phyloP scores from a whole-genome alignment of 2,888 invertebrate species.

The Ephialtes manifestator region DNA sequence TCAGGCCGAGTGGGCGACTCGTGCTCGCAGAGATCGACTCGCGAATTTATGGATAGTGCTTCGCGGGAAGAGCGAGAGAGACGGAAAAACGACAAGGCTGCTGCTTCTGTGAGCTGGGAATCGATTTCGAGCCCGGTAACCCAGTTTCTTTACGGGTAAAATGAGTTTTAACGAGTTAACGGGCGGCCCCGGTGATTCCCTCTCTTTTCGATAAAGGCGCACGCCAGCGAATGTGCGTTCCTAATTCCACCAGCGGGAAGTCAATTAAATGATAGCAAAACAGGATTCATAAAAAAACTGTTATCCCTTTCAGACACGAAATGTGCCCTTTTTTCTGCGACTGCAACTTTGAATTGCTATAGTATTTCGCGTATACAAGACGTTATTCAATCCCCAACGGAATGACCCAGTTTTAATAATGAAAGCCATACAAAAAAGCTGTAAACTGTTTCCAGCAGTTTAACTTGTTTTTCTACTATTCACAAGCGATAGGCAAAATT shows the following conservation, averaged over 20 bases:
- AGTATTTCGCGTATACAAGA: background rate
- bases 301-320: slow-evolving; percentile 34
- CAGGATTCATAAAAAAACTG: background rate
- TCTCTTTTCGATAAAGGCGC: slow-evolving; percentile 33
- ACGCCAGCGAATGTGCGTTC: slow-evolving; percentile 27
- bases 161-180: slow-evolving; percentile 68
- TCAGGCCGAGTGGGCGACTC: slow-evolving; percentile 19
- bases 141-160: slow-evolving; percentile 67
- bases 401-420: slow-evolving; percentile 31
- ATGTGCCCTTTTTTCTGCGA: slow-evolving; percentile 7
- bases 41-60: slow-evolving; percentile 45
- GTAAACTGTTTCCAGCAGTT: slow-evolving; percentile 2
- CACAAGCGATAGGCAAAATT: background rate
- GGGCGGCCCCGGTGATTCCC: slow-evolving; percentile 12
- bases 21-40: slow-evolving; percentile 36
- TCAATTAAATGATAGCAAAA: slow-evolving; percentile 61
- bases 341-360: background rate
- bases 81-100: slow-evolving; percentile 9
- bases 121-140: slow-evolving; percentile 67
- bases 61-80: slow-evolving; percentile 6
- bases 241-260: slow-evolving; percentile 58
- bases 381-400: slow-evolving; percentile 7
- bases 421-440: background rate
- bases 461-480: background rate
- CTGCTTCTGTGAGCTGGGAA: slow-evolving; percentile 40